These are phyloP conservation scores for Myrmecophaga tridactyla DNA, from an alignment of 2,113 vertebrate species.

Conservation along the genomic window DNA sequence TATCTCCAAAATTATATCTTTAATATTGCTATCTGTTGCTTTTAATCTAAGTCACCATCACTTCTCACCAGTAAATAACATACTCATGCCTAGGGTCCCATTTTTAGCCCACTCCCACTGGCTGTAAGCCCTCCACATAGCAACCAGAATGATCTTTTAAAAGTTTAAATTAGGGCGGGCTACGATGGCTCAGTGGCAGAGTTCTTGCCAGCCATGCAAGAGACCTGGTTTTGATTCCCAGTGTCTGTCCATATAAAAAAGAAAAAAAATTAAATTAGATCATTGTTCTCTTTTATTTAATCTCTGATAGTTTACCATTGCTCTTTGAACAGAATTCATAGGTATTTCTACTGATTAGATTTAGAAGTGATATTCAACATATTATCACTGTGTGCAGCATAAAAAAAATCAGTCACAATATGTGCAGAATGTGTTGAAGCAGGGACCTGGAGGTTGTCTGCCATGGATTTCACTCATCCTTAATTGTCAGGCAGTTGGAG, in stretches of 20 bases:
- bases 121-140: background rate
- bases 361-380: background rate
- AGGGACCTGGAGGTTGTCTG: background rate
- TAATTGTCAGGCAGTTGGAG: no score
- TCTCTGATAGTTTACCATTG: background rate
- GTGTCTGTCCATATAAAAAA: no score
- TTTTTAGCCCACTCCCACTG: background rate
- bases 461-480: background rate
- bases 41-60: background rate
- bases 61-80: background rate
- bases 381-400: background rate
- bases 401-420: background rate
- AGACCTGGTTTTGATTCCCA: no score
- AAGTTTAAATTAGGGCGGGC: no score
- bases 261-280: no score
- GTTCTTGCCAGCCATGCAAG: no score
- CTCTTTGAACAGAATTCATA: background rate
- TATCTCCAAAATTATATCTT: background rate
- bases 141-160: background rate
- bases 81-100: background rate
- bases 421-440: background rate
- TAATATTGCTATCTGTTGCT: background rate
- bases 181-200: no score
- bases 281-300: constrained; percentile 8
- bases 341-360: background rate